phyloP scores from a whole-genome alignment of 2,888 invertebrate genomes.

The Heliconius ismenius region DNA sequence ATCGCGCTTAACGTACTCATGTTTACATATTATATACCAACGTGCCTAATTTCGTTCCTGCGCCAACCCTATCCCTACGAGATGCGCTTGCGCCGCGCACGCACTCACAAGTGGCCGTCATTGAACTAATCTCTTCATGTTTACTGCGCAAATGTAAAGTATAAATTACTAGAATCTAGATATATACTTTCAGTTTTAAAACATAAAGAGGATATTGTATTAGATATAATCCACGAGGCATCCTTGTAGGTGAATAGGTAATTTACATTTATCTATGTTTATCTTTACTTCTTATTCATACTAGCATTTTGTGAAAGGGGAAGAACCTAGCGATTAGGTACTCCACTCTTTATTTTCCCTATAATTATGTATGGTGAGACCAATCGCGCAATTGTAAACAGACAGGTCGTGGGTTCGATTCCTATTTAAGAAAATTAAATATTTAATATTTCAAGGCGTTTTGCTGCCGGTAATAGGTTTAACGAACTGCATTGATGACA shows the following conservation, averaged over 20 bases:
- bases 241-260: background rate
- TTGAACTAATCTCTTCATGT: slow-evolving; percentile 21
- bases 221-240: background rate
- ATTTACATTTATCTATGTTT: too few relatives aligned
- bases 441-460: too few relatives aligned
- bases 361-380: too few relatives aligned
- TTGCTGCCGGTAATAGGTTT: too few relatives aligned
- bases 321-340: background rate
- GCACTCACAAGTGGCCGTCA: slow-evolving; percentile 17
- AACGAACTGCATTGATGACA: too few relatives aligned
- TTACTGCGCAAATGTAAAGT: slow-evolving; percentile 14
- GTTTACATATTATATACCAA: too few relatives aligned
- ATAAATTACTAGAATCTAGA: background rate
- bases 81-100: slow-evolving; percentile 4
- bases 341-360: too few relatives aligned
- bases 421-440: too few relatives aligned
- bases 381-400: too few relatives aligned
- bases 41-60: background rate
- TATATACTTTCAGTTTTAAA: slow-evolving; percentile 9
- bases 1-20: too few relatives aligned
- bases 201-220: background rate
- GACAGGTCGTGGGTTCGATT: too few relatives aligned
- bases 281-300: too few relatives aligned
- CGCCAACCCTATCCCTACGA: background rate
- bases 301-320: background rate